Percentiles rank a stretch among this genome's conserved stretches.
phyloP scores from a whole-genome alignment of 1,140 invertebrate species.

The Eueides isabella region DNA sequence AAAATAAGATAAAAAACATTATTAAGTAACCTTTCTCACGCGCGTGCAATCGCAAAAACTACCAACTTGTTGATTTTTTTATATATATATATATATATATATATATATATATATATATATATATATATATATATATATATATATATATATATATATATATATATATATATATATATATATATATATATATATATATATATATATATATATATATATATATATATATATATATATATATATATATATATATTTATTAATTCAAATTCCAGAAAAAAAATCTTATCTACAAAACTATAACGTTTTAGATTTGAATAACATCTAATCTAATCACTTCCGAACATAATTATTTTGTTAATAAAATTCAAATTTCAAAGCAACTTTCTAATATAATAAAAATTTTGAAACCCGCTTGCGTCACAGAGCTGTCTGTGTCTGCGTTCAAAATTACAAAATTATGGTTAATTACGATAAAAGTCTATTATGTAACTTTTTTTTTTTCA shows the following conservation, averaged over 20 bases:
- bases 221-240: too few species aligned
- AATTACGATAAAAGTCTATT: background rate
- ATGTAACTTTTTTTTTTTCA: background rate
- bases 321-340: background rate
- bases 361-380: constrained; percentile 4
- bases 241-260: background rate
- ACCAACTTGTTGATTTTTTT: background rate
- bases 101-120: too few species aligned
- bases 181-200: too few species aligned
- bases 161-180: too few species aligned
- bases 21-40: background rate
- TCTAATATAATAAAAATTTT: background rate
- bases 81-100: background rate
- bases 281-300: background rate
- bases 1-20: background rate
- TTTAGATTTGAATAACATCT: constrained; percentile 5
- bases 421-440: too few species aligned
- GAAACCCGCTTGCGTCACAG: background rate
- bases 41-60: background rate
- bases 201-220: too few species aligned
- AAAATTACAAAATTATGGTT: background rate
- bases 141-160: too few species aligned
- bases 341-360: constrained; percentile 5
- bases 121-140: too few species aligned
- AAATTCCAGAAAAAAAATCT: background rate